Evolutionary conservation across 2,888 invertebrate species (phyloP).

Genomic region (Pocota personata): DNA sequence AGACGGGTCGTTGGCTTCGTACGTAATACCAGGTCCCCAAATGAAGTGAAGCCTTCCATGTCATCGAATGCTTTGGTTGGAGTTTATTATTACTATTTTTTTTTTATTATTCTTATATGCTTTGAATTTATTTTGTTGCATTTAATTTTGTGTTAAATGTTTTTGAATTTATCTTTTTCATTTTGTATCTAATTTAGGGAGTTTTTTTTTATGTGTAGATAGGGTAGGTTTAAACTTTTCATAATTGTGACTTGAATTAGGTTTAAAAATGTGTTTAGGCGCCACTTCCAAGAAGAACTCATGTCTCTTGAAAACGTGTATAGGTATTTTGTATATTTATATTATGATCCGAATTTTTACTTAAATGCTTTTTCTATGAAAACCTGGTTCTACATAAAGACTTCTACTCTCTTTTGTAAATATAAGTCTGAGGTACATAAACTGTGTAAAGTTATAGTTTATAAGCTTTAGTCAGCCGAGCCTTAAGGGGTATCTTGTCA

Average conservation of each 20-base stretch:
- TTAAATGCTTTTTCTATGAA: too few relatives aligned
- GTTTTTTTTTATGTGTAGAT: conserved; percentile 2
- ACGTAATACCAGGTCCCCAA: conserved; percentile 62
- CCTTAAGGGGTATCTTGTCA: too few relatives aligned
- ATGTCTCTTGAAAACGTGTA: too few relatives aligned
- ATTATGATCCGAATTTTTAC: too few relatives aligned
- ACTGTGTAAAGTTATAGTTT: too few relatives aligned
- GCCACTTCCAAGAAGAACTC: too few relatives aligned
- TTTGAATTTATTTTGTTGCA: conserved; percentile 39
- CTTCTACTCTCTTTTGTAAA: too few relatives aligned
- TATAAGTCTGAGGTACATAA: too few relatives aligned
- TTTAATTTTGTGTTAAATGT: conserved; percentile 44
- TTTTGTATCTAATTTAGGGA: conserved; percentile 3
- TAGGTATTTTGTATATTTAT: too few relatives aligned
- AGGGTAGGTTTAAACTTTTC: conserved; percentile 20
- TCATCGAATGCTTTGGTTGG: conserved; percentile 51
- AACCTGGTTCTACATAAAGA: too few relatives aligned
- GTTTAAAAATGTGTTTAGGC: background rate
- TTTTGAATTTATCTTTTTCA: conserved; percentile 30
- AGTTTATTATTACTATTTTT: conserved; percentile 53
- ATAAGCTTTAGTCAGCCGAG: too few relatives aligned
- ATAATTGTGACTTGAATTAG: conserved; percentile 36
- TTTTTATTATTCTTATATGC: conserved; percentile 13
- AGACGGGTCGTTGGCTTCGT: conserved; percentile 55
- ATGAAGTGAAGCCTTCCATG: conserved; percentile 24